Evolutionary conservation across 2,888 invertebrate species (phyloP).

Genomic region (Sinelater perroti): DNA sequence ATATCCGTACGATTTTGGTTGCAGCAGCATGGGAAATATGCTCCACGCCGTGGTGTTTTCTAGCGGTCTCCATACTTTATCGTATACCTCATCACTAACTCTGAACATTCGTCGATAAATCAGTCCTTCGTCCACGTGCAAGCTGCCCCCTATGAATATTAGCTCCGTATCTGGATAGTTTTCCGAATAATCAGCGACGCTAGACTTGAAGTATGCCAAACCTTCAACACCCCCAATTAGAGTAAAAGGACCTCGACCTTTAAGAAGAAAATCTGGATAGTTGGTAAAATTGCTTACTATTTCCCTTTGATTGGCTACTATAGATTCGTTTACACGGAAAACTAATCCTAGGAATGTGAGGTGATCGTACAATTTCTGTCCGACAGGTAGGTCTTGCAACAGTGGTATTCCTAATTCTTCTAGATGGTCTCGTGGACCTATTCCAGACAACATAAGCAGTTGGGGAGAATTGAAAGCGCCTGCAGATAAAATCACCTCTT

Average conservation of each 20-base stretch:
- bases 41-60: slow-evolving; percentile 55
- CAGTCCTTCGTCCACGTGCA: slow-evolving; percentile 51
- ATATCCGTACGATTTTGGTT: slow-evolving; percentile 76
- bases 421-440: slow-evolving; percentile 71
- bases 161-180: slow-evolving; percentile 76
- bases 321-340: slow-evolving; percentile 60
- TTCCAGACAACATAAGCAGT: slow-evolving; percentile 86
- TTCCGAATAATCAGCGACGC: slow-evolving; percentile 62
- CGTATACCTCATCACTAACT: slow-evolving; percentile 65
- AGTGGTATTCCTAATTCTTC: slow-evolving; percentile 66
- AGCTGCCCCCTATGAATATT: slow-evolving; percentile 68
- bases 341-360: slow-evolving; percentile 64
- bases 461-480: slow-evolving; percentile 92
- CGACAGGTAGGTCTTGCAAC: slow-evolving; percentile 72
- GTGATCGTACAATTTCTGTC: slow-evolving; percentile 71
- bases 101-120: slow-evolving; percentile 61
- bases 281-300: slow-evolving; percentile 56
- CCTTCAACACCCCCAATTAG: slow-evolving; percentile 67
- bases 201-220: slow-evolving; percentile 68
- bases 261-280: slow-evolving; percentile 57
- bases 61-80: slow-evolving; percentile 66
- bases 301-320: slow-evolving; percentile 42
- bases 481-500: slow-evolving; percentile 85
- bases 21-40: slow-evolving; percentile 74
- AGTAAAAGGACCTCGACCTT: slow-evolving; percentile 65